Base-by-base conservation (phyloP, 2,888 invertebrate genomes). In the Temnothorax ravouxi region DNA sequence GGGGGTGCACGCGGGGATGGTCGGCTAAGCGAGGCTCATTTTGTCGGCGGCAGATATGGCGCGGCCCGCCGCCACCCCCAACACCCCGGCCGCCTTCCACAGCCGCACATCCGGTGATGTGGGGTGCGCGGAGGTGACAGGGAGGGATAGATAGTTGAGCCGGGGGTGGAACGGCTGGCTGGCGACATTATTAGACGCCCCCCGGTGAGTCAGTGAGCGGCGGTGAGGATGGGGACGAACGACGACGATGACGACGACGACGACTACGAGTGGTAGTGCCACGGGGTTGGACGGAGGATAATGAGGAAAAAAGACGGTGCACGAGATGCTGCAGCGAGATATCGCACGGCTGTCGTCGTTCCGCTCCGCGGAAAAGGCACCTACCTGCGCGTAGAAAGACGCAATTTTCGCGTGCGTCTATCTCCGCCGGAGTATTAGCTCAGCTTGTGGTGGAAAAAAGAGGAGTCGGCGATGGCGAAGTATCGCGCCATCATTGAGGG, bases 171-270 rank as follows among this genome's bases (percentile, higher is more conserved):
- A 93, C 93, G 94, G 93, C 93, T 94, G 94, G 92, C 93, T 94
- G 95, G 94, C 94, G 95, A 95, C 95, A 94, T 95, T 94, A 94
- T 95, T 94, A 94, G 94, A 94, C 94, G 94, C 94, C 94, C 94
- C 34, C 93, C 93, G 91, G 93, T 93, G 93, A 94, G 93, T 91
- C 92, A 91, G 92, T 91, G 90, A 88, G 18, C 80, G 84, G 79
- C 59, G 76, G 83, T 69, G 87, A 90, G 84, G 88, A 87, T 84
- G 89, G 89, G 89, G 88, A 86, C 84, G 86, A 86, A 89, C 85
- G 88, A 87, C 82, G 86, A 74, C 84, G 85, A 82, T 18, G 44
- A 25, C 50, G 67, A 56, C 72, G 25, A 41, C 44, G 44, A 50
- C 15, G 18, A 52, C 52, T 9, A 52, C 21, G 52, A 54, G 25